A percentile compares a stretch with the other conserved stretches of the same genome.
Evolutionary conservation across 2,888 invertebrate genomes (phyloP).

Genomic region (Caradrina clavipalpis): DNA sequence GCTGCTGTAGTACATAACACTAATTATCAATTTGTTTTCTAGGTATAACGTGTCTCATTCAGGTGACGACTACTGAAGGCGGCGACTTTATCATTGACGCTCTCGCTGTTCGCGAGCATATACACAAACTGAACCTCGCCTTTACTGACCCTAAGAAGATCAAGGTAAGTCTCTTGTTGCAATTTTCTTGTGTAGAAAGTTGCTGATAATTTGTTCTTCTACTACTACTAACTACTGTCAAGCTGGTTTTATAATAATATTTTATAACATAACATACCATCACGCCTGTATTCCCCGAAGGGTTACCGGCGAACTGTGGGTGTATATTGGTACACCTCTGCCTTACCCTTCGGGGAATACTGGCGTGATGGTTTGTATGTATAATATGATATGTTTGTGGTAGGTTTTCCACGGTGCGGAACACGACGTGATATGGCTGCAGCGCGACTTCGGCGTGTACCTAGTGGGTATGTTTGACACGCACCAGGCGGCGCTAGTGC

Average conservation of each 20-base stretch:
- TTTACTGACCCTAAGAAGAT: constrained; percentile 97
- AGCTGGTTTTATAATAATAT: no score
- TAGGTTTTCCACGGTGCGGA: constrained; percentile 98
- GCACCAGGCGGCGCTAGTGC: constrained; percentile 95
- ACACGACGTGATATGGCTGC: constrained; percentile 97
- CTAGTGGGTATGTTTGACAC: constrained; percentile 99
- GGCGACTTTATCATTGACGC: constrained; percentile 98
- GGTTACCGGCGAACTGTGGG: no score
- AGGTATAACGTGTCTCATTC: constrained; percentile 97
- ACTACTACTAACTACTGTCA: no score
- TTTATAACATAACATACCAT: no score
- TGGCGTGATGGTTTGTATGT: no score
- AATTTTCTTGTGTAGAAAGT: no score
- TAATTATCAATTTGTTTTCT: constrained; percentile 38
- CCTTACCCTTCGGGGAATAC: no score
- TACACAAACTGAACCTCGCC: constrained; percentile 95
- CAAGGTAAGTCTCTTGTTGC: constrained; percentile 92
- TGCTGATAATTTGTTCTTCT: no score
- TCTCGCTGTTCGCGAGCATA: constrained; percentile 94
- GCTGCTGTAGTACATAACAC: not conserved
- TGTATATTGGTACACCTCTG: no score
- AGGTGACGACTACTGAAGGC: constrained; percentile 95
- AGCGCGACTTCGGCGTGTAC: constrained; percentile 98
- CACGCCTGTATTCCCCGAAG: no score
- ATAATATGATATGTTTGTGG: constrained; percentile 32